Percentiles rank a stretch among this genome's conserved stretches.
phyloP scores from a whole-genome alignment of 1,140 invertebrate species.

The Apolygus lucorum region DNA sequence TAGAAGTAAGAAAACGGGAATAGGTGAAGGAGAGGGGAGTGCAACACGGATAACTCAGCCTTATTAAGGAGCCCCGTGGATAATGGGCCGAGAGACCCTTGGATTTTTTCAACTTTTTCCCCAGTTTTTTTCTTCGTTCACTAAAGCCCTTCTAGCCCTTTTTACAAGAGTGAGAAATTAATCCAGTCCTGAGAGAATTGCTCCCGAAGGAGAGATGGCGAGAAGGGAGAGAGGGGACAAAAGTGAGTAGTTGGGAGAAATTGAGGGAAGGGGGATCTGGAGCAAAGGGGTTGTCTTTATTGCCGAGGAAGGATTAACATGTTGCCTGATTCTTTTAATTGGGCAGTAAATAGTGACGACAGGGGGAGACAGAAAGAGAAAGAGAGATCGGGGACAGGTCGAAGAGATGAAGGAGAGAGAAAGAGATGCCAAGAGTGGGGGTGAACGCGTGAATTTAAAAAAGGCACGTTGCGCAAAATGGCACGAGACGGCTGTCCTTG shows the following conservation, averaged over 20 bases:
- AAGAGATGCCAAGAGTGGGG: no score
- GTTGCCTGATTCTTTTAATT: conserved; percentile 29
- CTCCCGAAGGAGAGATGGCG: background rate
- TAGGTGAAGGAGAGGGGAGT: background rate
- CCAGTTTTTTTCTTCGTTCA: background rate
- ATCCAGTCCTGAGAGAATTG: conserved; percentile 16
- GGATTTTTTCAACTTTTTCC: conserved; percentile 21
- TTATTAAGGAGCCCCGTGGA: conserved; percentile 18
- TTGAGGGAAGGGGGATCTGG: background rate
- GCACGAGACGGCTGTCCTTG: background rate
- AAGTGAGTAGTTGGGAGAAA: background rate
- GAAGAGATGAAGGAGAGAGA: no score
- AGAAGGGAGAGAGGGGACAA: no score
- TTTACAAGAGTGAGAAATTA: conserved; percentile 26
- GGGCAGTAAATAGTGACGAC: conserved; percentile 28
- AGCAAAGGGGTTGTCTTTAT: conserved; percentile 26
- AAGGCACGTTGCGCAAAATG: conserved; percentile 6
- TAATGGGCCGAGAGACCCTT: conserved; percentile 14
- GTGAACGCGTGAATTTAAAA: conserved; percentile 11
- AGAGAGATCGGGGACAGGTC: no score
- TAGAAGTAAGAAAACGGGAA: no score
- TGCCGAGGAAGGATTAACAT: conserved; percentile 27
- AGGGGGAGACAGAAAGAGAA: background rate
- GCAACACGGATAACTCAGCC: conserved; percentile 21
- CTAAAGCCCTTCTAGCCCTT: background rate